phyloP scores from a whole-genome alignment of 2,113 vertebrate genomes.

The Onychostoma macrolepis region DNA sequence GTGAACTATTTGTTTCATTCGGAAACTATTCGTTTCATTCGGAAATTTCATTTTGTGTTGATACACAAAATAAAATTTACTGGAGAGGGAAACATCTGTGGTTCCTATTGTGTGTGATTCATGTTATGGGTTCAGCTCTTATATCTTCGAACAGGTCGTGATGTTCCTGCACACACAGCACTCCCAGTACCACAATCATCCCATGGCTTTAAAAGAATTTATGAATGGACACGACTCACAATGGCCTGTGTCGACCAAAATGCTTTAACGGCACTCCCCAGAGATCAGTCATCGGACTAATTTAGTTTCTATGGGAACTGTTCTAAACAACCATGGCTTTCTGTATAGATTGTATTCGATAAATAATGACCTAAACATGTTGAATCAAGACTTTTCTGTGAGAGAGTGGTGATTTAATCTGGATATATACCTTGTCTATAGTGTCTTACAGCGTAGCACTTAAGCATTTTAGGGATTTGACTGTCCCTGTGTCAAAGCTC shows the following conservation, averaged over 20 bases:
- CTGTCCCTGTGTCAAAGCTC: neutral
- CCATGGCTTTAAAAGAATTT: neutral
- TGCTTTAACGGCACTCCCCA: conserved; percentile 25
- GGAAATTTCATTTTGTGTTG: neutral
- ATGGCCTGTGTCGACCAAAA: neutral
- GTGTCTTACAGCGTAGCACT: neutral
- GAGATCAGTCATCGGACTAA: conserved; percentile 26
- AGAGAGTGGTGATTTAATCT: conserved; percentile 28
- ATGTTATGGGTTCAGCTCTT: neutral
- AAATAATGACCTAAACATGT: conserved; percentile 29
- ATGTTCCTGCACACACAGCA: conserved; percentile 7
- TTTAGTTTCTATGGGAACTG: conserved; percentile 30
- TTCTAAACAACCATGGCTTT: conserved; percentile 6
- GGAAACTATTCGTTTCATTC: neutral
- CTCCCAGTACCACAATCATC: neutral
- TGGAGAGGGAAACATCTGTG: neutral
- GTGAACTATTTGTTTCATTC: neutral
- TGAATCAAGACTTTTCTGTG: conserved; percentile 7
- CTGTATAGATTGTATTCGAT: conserved; percentile 5
- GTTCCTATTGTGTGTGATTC: neutral
- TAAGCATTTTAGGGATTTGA: conserved; percentile 3
- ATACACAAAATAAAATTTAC: neutral
- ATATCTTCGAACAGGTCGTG: neutral
- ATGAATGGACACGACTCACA: conserved; percentile 1
- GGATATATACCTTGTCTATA: neutral